phyloP scores from a whole-genome alignment of 2,888 invertebrate genomes.

The Xestia rhomboidea region DNA sequence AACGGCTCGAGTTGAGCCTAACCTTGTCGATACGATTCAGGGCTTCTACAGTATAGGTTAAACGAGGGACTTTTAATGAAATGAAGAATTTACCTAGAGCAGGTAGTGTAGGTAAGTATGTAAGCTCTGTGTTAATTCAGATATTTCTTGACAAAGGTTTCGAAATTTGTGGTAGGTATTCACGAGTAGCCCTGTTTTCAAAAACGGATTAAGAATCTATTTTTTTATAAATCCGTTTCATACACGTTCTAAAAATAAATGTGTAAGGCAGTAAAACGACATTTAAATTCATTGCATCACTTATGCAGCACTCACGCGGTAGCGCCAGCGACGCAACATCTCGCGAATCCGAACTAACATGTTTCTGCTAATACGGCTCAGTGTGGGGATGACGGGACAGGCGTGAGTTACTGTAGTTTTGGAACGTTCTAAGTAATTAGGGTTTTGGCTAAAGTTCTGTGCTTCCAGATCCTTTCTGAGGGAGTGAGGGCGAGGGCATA shows the following conservation, averaged over 20 bases:
- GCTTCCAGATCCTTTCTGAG: background rate
- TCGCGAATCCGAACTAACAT: background rate
- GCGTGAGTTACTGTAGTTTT: too few relatives aligned
- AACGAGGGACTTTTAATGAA: too few relatives aligned
- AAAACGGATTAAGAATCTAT: background rate
- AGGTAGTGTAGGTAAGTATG: too few relatives aligned
- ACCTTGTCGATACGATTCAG: too few relatives aligned
- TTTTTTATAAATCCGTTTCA: background rate
- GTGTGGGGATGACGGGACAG: background rate
- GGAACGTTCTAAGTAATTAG: background rate
- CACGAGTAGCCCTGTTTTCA: background rate
- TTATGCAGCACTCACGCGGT: background rate
- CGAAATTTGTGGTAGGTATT: background rate
- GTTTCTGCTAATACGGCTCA: background rate
- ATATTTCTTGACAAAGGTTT: background rate
- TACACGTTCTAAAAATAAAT: background rate
- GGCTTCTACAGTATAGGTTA: background rate
- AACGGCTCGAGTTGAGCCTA: background rate
- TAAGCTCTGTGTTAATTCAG: background rate
- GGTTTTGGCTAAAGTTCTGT: too few relatives aligned
- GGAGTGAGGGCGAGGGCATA: background rate
- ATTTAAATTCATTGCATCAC: constrained; percentile 22
- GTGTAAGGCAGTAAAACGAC: constrained; percentile 5
- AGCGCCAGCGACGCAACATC: background rate
- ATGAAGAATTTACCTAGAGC: too few relatives aligned